These are phyloP conservation scores for Baccha elongata DNA, from an alignment of 2,888 invertebrate species.

Conservation along the genomic window DNA sequence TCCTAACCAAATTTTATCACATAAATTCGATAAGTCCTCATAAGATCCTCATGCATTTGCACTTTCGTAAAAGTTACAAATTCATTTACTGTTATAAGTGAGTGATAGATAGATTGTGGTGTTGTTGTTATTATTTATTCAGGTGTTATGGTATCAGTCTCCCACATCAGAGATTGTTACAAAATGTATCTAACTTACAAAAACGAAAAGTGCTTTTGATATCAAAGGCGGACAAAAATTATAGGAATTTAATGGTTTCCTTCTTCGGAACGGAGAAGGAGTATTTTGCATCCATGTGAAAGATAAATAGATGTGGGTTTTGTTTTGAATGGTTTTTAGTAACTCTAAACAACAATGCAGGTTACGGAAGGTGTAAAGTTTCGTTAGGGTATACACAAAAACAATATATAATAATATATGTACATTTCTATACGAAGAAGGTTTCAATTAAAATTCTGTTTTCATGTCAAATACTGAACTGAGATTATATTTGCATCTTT, in stretches of 20 bases:
- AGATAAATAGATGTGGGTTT: slow-evolving; percentile 39
- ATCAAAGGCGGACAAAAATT: slow-evolving; percentile 40
- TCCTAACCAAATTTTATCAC: slow-evolving; percentile 43
- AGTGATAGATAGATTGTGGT: background rate
- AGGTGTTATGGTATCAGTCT: slow-evolving; percentile 46
- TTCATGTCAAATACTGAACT: slow-evolving; percentile 52
- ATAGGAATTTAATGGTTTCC: slow-evolving; percentile 26
- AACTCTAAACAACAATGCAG: slow-evolving; percentile 9
- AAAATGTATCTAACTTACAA: slow-evolving; percentile 42
- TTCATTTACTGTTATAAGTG: slow-evolving; percentile 34
- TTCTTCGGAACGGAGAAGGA: background rate
- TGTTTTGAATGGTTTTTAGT: slow-evolving; percentile 35
- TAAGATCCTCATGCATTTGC: slow-evolving; percentile 1
- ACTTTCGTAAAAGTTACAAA: slow-evolving; percentile 51
- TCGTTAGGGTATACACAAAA: slow-evolving; percentile 3
- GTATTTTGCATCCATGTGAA: slow-evolving; percentile 31
- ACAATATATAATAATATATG: background rate
- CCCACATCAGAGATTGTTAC: slow-evolving; percentile 43
- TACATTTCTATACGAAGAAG: background rate
- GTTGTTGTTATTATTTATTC: slow-evolving; percentile 18
- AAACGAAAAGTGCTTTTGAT: slow-evolving; percentile 33
- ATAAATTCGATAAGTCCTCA: slow-evolving; percentile 11
- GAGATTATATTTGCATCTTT: slow-evolving; percentile 45
- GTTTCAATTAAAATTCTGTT: slow-evolving; percentile 64
- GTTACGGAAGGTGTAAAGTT: slow-evolving; percentile 55